These are phyloP conservation scores for Luidia sarsii DNA, from an alignment of 53 echinoderm and acorn worm genomes.

Conservation along the genomic window DNA sequence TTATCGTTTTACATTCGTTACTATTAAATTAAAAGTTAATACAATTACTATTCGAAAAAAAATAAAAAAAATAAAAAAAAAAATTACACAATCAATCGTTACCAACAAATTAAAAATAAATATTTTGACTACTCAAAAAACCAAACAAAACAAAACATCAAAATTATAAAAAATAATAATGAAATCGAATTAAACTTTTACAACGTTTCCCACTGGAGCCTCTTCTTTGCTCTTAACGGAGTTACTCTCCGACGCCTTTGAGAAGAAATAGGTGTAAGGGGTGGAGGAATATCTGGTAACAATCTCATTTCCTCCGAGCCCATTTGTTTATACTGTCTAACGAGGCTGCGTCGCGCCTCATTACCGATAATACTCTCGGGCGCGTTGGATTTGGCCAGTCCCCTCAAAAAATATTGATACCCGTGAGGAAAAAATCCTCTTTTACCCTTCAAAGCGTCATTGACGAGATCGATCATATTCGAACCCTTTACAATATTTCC, in stretches of 20 bases:
- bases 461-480: constrained; percentile 41
- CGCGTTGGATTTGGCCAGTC: constrained; percentile 27
- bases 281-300: neutral
- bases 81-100: no score
- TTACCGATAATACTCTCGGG: constrained; percentile 40
- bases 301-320: neutral
- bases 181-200: no score
- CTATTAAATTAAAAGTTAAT: no score
- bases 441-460: constrained; percentile 23
- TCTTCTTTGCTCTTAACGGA: neutral
- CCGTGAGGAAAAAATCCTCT: constrained; percentile 40
- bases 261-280: neutral
- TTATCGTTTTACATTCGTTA: no score
- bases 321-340: neutral
- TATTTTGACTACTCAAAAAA: no score
- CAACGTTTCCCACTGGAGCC: neutral
- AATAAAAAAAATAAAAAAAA: neutral
- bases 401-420: constrained; percentile 42
- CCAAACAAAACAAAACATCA: no score
- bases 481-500: constrained; percentile 20
- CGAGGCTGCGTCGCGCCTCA: neutral
- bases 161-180: no score
- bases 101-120: no score
- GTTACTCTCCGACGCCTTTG: neutral
- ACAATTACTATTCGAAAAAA: no score